These are phyloP conservation scores for Martes flavigula DNA, from an alignment of 2,797 vertebrate genomes.

Conservation along the genomic window DNA sequence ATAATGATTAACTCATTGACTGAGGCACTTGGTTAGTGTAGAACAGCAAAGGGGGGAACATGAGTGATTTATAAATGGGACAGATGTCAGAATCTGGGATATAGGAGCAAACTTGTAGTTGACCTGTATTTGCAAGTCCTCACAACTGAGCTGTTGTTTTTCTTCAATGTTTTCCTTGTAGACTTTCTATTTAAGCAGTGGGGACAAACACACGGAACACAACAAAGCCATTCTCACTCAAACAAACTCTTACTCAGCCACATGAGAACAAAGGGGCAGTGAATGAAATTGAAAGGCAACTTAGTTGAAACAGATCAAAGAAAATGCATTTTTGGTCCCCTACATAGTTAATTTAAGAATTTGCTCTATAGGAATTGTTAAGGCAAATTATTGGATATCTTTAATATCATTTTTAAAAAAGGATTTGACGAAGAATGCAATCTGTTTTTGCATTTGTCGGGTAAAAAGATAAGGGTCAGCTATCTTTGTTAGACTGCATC, in stretches of 20 bases:
- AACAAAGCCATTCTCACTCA: slow-evolving; percentile 49
- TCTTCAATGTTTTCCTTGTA: background rate
- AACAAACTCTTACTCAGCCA: slow-evolving; percentile 23
- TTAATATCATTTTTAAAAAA: background rate
- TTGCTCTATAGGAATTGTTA: slow-evolving; percentile 23
- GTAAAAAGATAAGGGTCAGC: background rate
- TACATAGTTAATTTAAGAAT: slow-evolving; percentile 54
- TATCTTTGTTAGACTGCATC: slow-evolving; percentile 7
- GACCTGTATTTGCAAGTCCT: background rate
- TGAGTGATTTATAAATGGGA: background rate
- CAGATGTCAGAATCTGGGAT: background rate
- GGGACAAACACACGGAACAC: background rate
- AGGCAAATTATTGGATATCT: slow-evolving; percentile 56
- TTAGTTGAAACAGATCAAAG: slow-evolving; percentile 57
- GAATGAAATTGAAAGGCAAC: slow-evolving; percentile 47
- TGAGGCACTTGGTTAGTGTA: background rate
- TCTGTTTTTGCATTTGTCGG: background rate
- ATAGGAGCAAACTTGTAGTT: slow-evolving; percentile 4
- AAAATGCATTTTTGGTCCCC: background rate
- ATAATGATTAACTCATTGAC: background rate
- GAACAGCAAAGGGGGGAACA: background rate
- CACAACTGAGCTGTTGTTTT: background rate
- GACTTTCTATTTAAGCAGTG: slow-evolving; percentile 8
- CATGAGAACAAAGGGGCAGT: slow-evolving; percentile 41
- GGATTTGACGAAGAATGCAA: background rate